Evolutionary conservation across 2,797 vertebrate species (phyloP).

Genomic region (Clarias laeviceps): DNA sequence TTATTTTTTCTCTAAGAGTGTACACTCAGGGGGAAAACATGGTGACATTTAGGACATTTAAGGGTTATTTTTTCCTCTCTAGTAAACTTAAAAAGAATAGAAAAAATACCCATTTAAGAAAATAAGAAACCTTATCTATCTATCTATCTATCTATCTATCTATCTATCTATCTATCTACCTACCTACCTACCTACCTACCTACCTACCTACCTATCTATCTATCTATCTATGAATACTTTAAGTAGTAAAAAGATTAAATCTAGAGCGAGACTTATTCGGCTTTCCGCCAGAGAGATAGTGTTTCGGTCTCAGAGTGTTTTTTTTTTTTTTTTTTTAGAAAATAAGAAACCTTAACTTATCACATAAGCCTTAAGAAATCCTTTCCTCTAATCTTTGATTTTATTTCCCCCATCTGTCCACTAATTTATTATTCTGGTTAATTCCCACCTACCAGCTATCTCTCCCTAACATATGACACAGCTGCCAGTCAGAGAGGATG

Average conservation of each 20-base stretch:
- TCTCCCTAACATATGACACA: neutral
- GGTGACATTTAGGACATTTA: neutral
- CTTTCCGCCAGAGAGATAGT: neutral
- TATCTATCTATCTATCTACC: no score
- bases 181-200: no score
- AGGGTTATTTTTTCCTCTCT: neutral
- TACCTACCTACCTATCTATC: no score
- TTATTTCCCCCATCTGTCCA: neutral
- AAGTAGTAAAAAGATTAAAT: neutral
- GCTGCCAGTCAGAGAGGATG: neutral
- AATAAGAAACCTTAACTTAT: neutral
- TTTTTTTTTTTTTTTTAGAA: no score
- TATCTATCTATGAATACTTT: neutral
- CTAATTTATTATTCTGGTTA: neutral
- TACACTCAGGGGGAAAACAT: neutral
- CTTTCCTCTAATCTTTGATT: neutral
- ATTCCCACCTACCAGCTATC: neutral
- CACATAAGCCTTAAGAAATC: neutral
- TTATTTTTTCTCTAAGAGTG: neutral
- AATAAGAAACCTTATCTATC: neutral
- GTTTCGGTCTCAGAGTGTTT: neutral
- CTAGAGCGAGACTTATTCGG: neutral
- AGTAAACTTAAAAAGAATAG: neutral
- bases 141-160: neutral
- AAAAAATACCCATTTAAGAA: neutral